A percentile compares a stretch with the other conserved stretches of the same genome.
Evolutionary conservation across 2,113 vertebrate species (phyloP).

Genomic region (Sylvia atricapilla): DNA sequence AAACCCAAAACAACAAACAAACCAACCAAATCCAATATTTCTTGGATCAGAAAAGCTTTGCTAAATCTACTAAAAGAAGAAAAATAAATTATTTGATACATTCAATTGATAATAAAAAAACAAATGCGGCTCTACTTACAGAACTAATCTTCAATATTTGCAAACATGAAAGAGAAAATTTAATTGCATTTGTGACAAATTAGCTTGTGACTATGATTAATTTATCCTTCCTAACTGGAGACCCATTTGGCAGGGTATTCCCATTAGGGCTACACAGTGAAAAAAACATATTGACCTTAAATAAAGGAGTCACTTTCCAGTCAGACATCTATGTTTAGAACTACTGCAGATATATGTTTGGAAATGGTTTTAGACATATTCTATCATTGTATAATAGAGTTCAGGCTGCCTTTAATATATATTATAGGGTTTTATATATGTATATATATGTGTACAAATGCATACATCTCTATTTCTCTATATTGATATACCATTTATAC

Average conservation of each 20-base stretch:
- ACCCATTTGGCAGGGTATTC: background rate
- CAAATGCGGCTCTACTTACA: background rate
- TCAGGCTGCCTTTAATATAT: background rate
- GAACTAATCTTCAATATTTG: background rate
- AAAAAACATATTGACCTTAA: constrained; percentile 9
- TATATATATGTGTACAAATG: background rate
- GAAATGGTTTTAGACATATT: constrained; percentile 24
- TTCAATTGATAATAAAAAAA: background rate
- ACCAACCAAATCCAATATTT: background rate
- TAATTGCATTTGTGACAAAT: constrained; percentile 40
- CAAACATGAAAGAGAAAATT: background rate
- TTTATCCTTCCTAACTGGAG: constrained; percentile 46
- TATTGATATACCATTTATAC: background rate
- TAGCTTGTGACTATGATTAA: constrained; percentile 15
- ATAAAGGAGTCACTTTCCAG: constrained; percentile 50
- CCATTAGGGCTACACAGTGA: background rate
- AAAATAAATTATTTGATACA: background rate
- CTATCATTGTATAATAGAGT: background rate
- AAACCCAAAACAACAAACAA: background rate
- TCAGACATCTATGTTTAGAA: constrained; percentile 53
- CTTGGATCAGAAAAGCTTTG: background rate
- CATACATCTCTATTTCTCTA: accelerated
- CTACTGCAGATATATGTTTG: constrained; percentile 31
- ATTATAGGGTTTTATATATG: background rate
- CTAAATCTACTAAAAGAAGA: background rate